Evolutionary conservation across 2,113 vertebrate species (phyloP).

Genomic region (Centropus bengalensis): DNA sequence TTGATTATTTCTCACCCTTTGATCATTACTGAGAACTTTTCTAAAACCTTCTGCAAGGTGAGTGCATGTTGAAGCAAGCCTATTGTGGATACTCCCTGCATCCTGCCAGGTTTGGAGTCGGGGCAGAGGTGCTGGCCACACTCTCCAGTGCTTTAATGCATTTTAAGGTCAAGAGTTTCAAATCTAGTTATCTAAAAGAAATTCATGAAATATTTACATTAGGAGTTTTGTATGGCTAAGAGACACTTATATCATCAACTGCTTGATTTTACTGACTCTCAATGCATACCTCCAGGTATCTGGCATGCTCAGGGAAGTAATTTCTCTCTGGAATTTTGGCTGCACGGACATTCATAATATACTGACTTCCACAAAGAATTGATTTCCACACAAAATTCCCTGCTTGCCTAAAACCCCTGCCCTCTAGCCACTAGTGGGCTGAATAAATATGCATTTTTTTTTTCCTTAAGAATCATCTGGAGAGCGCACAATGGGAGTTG

Average conservation of each 20-base stretch:
- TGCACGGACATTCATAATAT: constrained; percentile 75
- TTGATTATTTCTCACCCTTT: not conserved
- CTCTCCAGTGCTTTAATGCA: not conserved
- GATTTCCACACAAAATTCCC: constrained; percentile 84
- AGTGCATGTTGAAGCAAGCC: fast-evolving
- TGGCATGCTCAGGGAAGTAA: constrained; percentile 72
- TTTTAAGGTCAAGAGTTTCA: not conserved
- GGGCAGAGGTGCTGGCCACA: fast-evolving
- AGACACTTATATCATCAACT: constrained; percentile 72
- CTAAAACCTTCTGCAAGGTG: not conserved
- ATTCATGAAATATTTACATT: constrained; percentile 24
- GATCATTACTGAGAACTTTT: not conserved
- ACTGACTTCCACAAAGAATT: constrained; percentile 81
- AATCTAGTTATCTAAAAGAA: not conserved
- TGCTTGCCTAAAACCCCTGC: constrained; percentile 79
- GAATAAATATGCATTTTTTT: constrained; percentile 67
- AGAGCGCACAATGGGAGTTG: constrained; percentile 41
- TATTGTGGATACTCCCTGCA: fast-evolving
- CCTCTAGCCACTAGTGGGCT: constrained; percentile 59
- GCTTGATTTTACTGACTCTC: constrained; percentile 61
- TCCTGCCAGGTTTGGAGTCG: not conserved
- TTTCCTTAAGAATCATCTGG: constrained; percentile 62
- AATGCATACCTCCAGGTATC: constrained; percentile 55
- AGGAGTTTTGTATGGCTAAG: constrained; percentile 51
- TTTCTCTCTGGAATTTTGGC: constrained; percentile 82